Conservation (phyloP, 35 echinoderm and acorn worm species). For the Anneissia japonica region DNA sequence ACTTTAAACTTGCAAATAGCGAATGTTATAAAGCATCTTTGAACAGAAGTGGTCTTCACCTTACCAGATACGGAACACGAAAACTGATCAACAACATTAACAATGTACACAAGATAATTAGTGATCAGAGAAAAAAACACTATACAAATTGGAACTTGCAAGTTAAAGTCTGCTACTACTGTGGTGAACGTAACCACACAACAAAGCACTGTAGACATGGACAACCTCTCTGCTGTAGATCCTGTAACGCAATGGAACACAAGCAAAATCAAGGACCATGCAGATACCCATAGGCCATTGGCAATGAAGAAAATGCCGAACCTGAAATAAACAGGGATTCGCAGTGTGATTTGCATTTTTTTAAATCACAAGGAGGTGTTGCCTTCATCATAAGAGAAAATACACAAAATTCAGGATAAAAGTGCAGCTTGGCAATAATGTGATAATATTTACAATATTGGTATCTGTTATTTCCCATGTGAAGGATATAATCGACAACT, state of each 20-base stretch:
- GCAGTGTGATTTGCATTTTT: background rate
- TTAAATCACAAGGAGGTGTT: background rate
- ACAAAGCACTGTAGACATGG: background rate
- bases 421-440: too few relatives aligned
- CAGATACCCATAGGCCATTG: background rate
- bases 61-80: background rate
- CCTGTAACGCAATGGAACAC: background rate
- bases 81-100: background rate
- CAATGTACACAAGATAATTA: background rate
- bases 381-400: too few relatives aligned
- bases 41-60: background rate
- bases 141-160: too few relatives aligned
- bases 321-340: background rate
- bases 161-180: background rate
- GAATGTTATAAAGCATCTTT: background rate
- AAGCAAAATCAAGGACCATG: background rate
- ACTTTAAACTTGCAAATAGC: background rate
- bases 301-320: background rate
- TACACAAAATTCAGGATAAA: too few relatives aligned
- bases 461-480: background rate
- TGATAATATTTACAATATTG: background rate
- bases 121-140: background rate
- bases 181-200: background rate
- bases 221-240: background rate
- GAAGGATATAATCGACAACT: background rate